Conservation (phyloP, 2,797 vertebrate species). For the Chloroceryle inda region DNA sequence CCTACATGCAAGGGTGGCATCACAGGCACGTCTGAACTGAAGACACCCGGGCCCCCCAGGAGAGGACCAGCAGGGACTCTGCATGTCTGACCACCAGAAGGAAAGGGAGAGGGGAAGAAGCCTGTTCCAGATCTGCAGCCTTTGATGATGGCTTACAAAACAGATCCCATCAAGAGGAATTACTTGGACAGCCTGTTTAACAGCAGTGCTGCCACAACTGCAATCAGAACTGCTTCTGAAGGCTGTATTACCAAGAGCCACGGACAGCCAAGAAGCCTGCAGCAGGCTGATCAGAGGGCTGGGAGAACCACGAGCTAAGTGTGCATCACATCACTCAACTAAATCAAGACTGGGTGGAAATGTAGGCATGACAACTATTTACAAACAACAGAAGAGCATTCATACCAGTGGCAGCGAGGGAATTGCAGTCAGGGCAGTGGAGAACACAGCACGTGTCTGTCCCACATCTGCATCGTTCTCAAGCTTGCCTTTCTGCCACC, state of each 20-base stretch:
- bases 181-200: not conserved
- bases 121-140: not conserved
- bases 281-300: not conserved
- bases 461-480: fast-evolving
- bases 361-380: slow-evolving; percentile 31
- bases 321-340: not conserved
- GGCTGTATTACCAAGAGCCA: not conserved
- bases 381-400: not conserved
- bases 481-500: not conserved
- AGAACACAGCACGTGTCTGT: not conserved
- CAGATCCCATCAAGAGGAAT: not conserved
- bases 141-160: not conserved
- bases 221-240: not conserved
- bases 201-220: fast-evolving
- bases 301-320: not conserved
- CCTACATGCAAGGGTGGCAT: fast-evolving
- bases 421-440: not conserved
- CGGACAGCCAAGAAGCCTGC: fast-evolving
- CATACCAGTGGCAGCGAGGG: not conserved
- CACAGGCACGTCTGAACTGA: fast-evolving
- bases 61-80: not conserved
- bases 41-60: fast-evolving
- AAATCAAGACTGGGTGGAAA: slow-evolving; percentile 20
- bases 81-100: fast-evolving
- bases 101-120: not conserved